Evolutionary conservation across 1,140 invertebrate species (phyloP), one percentile per base, ranked within the genome.

Genomic region (Ridgeia piscesae): DNA sequence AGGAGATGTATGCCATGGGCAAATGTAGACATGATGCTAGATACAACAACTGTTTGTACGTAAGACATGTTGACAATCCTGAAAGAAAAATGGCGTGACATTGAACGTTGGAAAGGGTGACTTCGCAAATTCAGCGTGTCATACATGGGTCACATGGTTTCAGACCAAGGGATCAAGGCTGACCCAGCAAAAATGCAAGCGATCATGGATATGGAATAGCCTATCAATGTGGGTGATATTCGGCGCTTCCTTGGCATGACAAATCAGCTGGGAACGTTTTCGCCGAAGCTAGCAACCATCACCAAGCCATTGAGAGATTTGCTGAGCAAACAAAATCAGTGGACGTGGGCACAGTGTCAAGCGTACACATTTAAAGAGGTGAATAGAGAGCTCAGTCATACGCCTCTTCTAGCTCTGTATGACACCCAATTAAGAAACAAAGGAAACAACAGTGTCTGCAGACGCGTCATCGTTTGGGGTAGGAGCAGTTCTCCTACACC

Each of bases 401-500:
- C n/a, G 92, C 93, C 94, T 0, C 77, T 94, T 21, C 91, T 95
- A 21, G 91, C 91, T 14, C 94, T 93, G 42, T 95, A 93, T 89
- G 93, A 95, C 88, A n/a, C 91, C 91, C 1, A 89, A 93, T 27
- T 92, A 93, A 35, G 35, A 92, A 34, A 92, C 94, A 88, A 92
- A 93, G 0, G 31, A 21, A 94, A 95, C 92, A 92, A 93, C n/a
- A n/a, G n/a, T n/a, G n/a, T n/a, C n/a, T n/a, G n/a, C n/a, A n/a
- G n/a, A n/a, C n/a, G n/a, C n/a, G n/a, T 94, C 92, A n/a, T 93
- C 93, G 50, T 35, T 94, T 88, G 96, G 95, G 0, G 91, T 96
- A 35, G 96, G 96, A 33, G 95, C 95, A 35, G 94, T 96, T 14
- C 58, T 96, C 0, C 88, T 96, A 11, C 96, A n/a, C n/a, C n/a